Evolutionary conservation across 2,888 invertebrate genomes (phyloP), one percentile per base, ranked within the genome.

Genomic region (Parochlus steinenii): DNA sequence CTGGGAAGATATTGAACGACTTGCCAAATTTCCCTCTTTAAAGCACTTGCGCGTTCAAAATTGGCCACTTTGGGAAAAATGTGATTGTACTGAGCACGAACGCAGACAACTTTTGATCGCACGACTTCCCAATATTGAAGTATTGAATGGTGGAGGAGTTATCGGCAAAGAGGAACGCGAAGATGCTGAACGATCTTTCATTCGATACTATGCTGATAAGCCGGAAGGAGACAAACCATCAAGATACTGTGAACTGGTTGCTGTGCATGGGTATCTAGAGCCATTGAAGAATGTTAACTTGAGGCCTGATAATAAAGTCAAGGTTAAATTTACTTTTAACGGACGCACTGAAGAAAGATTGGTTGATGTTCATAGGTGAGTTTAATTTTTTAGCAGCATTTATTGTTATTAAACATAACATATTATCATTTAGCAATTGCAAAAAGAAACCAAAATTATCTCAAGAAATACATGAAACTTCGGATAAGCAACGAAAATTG

Each of bases 151-250:
- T 1, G 90, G 92, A 38, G 83, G 81, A 12, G 69, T 69, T 10
- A 85, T 93, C 45, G 74, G 75, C 22, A 67, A 66, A 0, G 80
- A 82, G 45, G 93, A 93, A 54, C 67, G 90, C 39, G 89, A 90
- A 56, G 81, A 87, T 50, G 83, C 92, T 10, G 93, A 93, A 55
- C 65, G 92, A 40, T 85, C 89, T 43, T 93, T 92, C 58, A 85
- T 93, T 46, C 69, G 93, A 39, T 77, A 85, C 53, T 92, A 83
- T 55, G 81, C 86, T 80, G 81, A 87, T 52, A 77, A 79, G 48
- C 78, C 83, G 2, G 81, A 81, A 56, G 72, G 75, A 38, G 81
- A 83, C 48, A 67, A 79, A 23, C 87, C 87, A 7, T 71, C 75
- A 45, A 76, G 58, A 11, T 58, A 54, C 58, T 82, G 82, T 52